phyloP scores from a whole-genome alignment of 2,113 vertebrate species.

The Mus pahari region DNA sequence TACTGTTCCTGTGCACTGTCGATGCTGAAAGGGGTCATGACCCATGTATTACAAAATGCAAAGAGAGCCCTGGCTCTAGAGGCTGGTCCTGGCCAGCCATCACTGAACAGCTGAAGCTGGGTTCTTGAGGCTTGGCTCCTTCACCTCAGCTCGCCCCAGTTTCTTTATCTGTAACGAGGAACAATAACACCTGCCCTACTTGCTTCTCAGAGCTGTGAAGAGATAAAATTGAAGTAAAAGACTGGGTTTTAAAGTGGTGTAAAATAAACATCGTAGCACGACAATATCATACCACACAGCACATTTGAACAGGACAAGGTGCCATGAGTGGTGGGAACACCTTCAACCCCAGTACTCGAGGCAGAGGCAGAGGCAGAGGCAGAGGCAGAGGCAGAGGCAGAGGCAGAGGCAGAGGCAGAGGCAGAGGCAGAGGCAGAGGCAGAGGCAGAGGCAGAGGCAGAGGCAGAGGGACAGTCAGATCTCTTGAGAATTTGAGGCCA shows the following conservation, averaged over 20 bases:
- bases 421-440: too few relatives aligned
- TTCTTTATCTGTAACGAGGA: slow-evolving; percentile 59
- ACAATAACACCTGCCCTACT: slow-evolving; percentile 66
- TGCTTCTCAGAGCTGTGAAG: slow-evolving; percentile 41
- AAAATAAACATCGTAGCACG: not conserved
- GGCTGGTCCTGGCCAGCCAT: not conserved
- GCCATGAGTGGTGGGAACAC: not conserved
- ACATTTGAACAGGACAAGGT: slow-evolving; percentile 31
- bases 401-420: too few relatives aligned
- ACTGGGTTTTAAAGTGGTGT: slow-evolving; percentile 19
- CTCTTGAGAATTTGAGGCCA: not conserved
- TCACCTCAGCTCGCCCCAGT: slow-evolving; percentile 58
- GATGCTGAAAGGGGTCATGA: slow-evolving; percentile 9
- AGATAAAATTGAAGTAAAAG: slow-evolving; percentile 36
- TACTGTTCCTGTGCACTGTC: not conserved
- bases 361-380: not conserved
- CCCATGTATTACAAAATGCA: not conserved
- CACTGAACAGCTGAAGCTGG: not conserved
- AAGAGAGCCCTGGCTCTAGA: slow-evolving; percentile 18
- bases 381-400: too few relatives aligned
- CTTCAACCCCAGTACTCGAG: not conserved
- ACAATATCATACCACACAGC: not conserved
- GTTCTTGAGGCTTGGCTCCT: not conserved
- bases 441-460: too few relatives aligned
- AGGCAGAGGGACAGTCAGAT: too few relatives aligned